Evolutionary conservation across 2,797 vertebrate species (phyloP), one percentile per base, ranked within the genome.

Genomic region (Cossypha niveicapilla): DNA sequence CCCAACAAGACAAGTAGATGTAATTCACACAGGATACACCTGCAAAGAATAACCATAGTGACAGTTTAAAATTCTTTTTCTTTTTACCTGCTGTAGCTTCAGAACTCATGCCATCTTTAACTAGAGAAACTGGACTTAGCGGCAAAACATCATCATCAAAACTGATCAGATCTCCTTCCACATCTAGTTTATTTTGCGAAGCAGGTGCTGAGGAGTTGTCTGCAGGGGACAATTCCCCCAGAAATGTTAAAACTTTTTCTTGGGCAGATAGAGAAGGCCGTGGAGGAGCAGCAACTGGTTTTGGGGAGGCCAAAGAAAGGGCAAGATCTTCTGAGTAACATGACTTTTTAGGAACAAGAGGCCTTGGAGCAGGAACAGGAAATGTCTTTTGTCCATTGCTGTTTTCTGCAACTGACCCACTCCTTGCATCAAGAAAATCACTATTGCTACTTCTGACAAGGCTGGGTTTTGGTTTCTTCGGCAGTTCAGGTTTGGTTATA

Each of bases 111-210:
- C 86, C 89, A 48, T 98, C 96, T 92, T 97, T 95, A 83, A 85
- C 81, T 54, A 62, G 51, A 27, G 76, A 94, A 75, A 78, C 11
- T 35, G 97, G 34, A 96, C 92, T 97, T 57, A 92, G 22, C 18
- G 96, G 95, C 63, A 98, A 94, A 92, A 98, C 18, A 4, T 99
- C 98, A 95, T 99, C 99, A 96, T 98, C 99, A 79, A 98, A 97
- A 90, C 98, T 99, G 82, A 98, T 98, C 18, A 98, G 98, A 92
- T 99, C 98, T 35, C 98, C 88, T 88, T 98, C 97, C 53, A 85
- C 97, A 7, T 42, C 48, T 30, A 96, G 91, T 68, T 97, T 98
- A 71, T 68, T 94, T 30, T 97, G 97, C 27, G 86, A 94, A 88
- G 96, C 86, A 62, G 91, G 58, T 4, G 91, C 91, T 18, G 95